Base-by-base conservation (phyloP, 2,113 vertebrate species). In the Myotis brandtii region DNA sequence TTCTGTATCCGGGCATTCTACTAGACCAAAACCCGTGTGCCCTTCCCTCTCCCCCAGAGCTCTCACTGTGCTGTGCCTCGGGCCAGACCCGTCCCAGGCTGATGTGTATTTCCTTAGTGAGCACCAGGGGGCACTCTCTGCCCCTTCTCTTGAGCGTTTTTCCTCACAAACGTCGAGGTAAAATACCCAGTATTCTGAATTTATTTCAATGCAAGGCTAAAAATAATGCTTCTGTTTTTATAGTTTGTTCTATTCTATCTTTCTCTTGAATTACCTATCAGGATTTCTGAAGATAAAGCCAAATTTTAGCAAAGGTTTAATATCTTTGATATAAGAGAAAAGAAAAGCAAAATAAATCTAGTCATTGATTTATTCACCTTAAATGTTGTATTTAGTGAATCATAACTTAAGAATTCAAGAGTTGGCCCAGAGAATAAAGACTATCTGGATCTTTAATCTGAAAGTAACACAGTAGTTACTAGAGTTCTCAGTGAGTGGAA, bases 241-340 rank as follows among this genome's bases (percentile, higher is more conserved):
- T 10, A 16, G 84, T 95, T 73, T 90, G 4, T 79, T 89, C 14
- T 92, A 9, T 75, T 37, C 59, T 82, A 5, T 89, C 37, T 56
- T 59, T 82, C 11, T 95, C 66, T 66, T 20, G 13, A 80, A 43
- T 77, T 93, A 54, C 12, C 52, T 52, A 12, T 85, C 13, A 67
- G 76, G 25, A 72, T 86, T 70, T 86, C 69, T 96, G 81, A 90
- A 93, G 56, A 67, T 59, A 46, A 77, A 96, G n/a, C 16, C 59
- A 89, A 40, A 56, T 75, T 75, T 94, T 89, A 92, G 48, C 48
- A 70, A 1, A 75, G 20, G 9, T 69, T 96, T 92, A 64, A 69
- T 86, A 54, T 64, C 23, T 76, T 91, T 92, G 56, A 27, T 90
- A 1, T 93, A 64, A 69, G 43, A 40, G 70, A 76, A 77, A 54